These are phyloP conservation scores for Fragum fragum DNA, from an alignment of 2,888 invertebrate genomes.

Conservation along the genomic window DNA sequence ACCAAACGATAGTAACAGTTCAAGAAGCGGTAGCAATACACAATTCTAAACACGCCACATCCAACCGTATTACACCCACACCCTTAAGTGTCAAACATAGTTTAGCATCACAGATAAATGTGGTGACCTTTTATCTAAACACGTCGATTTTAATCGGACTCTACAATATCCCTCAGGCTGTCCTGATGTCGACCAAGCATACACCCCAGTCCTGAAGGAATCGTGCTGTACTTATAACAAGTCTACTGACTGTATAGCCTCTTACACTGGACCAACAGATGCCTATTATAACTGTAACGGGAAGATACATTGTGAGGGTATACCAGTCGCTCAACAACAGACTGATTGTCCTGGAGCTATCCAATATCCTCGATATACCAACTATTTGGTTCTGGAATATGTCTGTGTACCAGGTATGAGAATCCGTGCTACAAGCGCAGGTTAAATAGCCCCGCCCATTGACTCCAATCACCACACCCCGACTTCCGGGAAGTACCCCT, in stretches of 20 bases:
- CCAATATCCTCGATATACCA: constrained; percentile 19
- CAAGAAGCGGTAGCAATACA: too few species aligned
- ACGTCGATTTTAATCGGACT: too few species aligned
- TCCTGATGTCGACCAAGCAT: constrained; percentile 31
- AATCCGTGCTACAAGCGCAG: too few species aligned
- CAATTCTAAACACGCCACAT: too few species aligned
- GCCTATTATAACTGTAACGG: constrained; percentile 26
- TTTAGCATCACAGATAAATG: too few species aligned
- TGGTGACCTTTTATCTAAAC: too few species aligned
- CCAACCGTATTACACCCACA: too few species aligned
- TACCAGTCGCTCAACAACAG: constrained; percentile 26
- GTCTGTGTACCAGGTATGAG: constrained; percentile 46
- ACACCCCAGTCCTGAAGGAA: constrained; percentile 16
- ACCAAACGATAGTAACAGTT: too few species aligned
- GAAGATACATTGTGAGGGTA: constrained; percentile 20
- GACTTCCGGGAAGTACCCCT: too few species aligned
- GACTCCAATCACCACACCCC: too few species aligned
- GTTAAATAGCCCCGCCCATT: too few species aligned
- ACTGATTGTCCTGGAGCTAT: constrained; percentile 17
- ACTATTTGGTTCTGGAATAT: constrained; percentile 45
- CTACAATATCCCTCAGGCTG: constrained; percentile 20
- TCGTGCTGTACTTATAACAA: constrained; percentile 36
- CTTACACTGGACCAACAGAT: constrained; percentile 23
- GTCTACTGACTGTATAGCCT: constrained; percentile 33
- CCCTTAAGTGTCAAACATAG: too few species aligned